phyloP scores from a whole-genome alignment of 2,888 invertebrate species.

The Vesta saturnalis region DNA sequence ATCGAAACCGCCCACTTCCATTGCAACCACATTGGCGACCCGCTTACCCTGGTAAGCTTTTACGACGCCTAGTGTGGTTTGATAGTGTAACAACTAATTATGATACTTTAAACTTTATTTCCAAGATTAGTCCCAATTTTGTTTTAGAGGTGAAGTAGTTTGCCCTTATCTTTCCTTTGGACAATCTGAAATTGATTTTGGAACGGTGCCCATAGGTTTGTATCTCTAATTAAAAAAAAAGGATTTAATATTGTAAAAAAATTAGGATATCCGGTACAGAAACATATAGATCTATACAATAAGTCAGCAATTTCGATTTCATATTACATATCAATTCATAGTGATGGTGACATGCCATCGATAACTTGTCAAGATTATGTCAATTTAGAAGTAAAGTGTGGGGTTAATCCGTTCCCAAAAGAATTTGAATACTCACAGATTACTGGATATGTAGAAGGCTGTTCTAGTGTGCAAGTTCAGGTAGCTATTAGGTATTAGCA shows the following conservation, averaged over 20 bases:
- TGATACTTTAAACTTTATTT: no score
- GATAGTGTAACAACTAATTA: no score
- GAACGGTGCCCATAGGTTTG: slow-evolving; percentile 67
- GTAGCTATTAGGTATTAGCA: slow-evolving; percentile 64
- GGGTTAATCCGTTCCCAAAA: slow-evolving; percentile 63
- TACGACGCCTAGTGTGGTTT: no score
- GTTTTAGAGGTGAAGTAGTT: slow-evolving; percentile 68
- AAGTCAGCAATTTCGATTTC: slow-evolving; percentile 67
- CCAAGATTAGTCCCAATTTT: no score
- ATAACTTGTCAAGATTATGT: slow-evolving; percentile 64
- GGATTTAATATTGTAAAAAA: not conserved
- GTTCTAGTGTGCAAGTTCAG: slow-evolving; percentile 61
- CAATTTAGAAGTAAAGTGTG: slow-evolving; percentile 59
- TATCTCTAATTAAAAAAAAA: not conserved
- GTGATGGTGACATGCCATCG: slow-evolving; percentile 67
- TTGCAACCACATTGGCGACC: no score
- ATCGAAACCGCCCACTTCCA: no score
- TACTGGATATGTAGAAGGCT: slow-evolving; percentile 63
- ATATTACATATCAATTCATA: slow-evolving; percentile 63
- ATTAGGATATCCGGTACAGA: slow-evolving; percentile 64
- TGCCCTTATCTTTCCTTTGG: slow-evolving; percentile 69
- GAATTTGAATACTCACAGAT: slow-evolving; percentile 66
- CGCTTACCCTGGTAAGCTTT: no score
- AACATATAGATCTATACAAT: slow-evolving; percentile 65
- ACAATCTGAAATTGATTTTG: slow-evolving; percentile 67